A percentile compares a stretch with the other conserved stretches of the same genome.
Evolutionary conservation across 2,797 vertebrate species (phyloP).

Genomic region (Microchirus variegatus): DNA sequence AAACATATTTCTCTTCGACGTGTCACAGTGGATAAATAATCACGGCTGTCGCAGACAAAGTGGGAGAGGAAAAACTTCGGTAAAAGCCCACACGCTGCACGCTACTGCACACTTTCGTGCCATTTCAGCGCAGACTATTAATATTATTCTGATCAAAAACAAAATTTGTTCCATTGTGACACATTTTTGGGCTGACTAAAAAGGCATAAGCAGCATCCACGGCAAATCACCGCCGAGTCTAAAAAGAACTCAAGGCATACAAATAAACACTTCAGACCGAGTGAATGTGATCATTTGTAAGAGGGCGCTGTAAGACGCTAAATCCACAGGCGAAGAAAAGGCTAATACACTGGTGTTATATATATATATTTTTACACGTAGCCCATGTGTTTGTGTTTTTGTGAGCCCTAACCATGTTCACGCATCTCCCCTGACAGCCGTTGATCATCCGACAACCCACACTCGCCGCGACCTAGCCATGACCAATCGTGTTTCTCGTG

Average conservation of each 20-base stretch:
- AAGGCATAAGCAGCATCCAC: not conserved
- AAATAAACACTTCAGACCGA: slow-evolving; percentile 4
- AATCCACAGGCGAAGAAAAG: not conserved
- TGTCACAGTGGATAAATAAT: slow-evolving; percentile 54
- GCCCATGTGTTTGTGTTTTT: slow-evolving; percentile 19
- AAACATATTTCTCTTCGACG: slow-evolving; percentile 59
- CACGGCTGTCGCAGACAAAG: slow-evolving; percentile 33
- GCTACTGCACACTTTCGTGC: slow-evolving; percentile 4
- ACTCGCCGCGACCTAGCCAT: slow-evolving; percentile 43
- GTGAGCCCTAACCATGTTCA: slow-evolving; percentile 13
- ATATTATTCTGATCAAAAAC: slow-evolving; percentile 21
- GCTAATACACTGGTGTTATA: slow-evolving; percentile 1
- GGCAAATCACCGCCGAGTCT: slow-evolving; percentile 12
- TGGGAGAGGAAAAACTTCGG: slow-evolving; percentile 49
- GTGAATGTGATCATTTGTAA: not conserved
- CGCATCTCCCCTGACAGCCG: slow-evolving; percentile 42
- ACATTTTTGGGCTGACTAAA: slow-evolving; percentile 13
- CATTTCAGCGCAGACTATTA: slow-evolving; percentile 12
- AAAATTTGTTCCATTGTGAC: slow-evolving; percentile 5
- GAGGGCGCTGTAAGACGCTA: not conserved
- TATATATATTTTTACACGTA: slow-evolving; percentile 6
- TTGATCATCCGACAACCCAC: slow-evolving; percentile 55
- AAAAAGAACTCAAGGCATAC: not conserved
- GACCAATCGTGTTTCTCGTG: slow-evolving; percentile 63
- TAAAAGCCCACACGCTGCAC: slow-evolving; percentile 5